Base-by-base conservation (phyloP, 1,140 invertebrate genomes). In the Drosophila mauritiana region DNA sequence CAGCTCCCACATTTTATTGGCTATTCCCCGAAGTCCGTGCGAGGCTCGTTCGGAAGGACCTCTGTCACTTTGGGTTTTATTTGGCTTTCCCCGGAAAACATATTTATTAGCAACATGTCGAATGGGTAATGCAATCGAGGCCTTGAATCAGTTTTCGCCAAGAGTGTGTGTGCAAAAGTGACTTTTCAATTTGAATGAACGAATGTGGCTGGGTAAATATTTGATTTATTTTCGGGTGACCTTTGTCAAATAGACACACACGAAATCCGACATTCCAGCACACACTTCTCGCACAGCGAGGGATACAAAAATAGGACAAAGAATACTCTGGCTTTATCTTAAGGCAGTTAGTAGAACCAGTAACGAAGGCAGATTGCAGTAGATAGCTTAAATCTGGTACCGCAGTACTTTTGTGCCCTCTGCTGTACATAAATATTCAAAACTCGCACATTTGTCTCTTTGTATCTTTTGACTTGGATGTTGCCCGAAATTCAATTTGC, bases 141-240 rank as follows among this genome's bases (percentile, higher is more conserved):
- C 69, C 82, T 63, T 54, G 52, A 72, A 86, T 89, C 79, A 78
- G 49, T 45, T 72, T 65, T 37, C 49, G 69, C 68, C 57, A 36
- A 40, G 53, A 53, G 55, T 73, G 49, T 48, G 43, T 49, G 68
- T 61, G 67, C 64, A 46, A 76, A 62, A 69, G 62, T 78, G 72
- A 69, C 70, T 86, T 88, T 86, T 86, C 83, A 86, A 86, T 86
- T 86, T 88, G 62, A 86, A 88, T 86, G 75, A 82, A 76, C 75
- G 70, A 67, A 83, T 79, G 64, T 52, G 63, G 70, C 67, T 73
- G 70, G 59, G 79, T 76, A 82, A 86, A 86, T 88, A 86, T 86
- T 86, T 86, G 83, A 88, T 86, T 86, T 88, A 83, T 88, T 88
- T 86, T 79, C 55, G 72, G 64, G 63, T 88, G 83, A 86, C 83